Evolutionary conservation across 2,797 vertebrate species (phyloP).

Genomic region (Phyllotis vaccarum): DNA sequence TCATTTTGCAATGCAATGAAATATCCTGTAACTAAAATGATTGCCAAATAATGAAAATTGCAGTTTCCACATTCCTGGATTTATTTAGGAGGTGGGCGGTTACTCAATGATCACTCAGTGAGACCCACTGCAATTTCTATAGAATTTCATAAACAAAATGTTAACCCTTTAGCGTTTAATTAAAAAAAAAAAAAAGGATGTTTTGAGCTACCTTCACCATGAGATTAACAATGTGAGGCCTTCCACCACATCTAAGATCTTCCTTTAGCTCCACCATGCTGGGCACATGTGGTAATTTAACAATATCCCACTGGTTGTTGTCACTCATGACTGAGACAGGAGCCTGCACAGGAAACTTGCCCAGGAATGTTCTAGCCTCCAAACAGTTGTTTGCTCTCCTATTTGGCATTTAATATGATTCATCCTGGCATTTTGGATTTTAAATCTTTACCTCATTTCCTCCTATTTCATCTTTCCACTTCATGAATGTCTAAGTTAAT

Average conservation of each 20-base stretch:
- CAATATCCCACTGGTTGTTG: background rate
- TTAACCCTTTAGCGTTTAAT: conserved; percentile 20
- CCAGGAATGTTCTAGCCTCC: conserved; percentile 10
- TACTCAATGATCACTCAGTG: background rate
- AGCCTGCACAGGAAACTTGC: background rate
- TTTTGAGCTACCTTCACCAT: background rate
- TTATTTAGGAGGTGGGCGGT: background rate
- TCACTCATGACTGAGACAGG: background rate
- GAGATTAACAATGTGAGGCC: background rate
- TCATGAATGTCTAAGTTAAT: conserved; percentile 54
- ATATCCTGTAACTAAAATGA: conserved; percentile 44
- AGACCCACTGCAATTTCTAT: background rate
- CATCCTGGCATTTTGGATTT: background rate
- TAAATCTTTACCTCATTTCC: conserved; percentile 9
- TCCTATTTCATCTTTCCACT: conserved; percentile 60
- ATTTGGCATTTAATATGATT: conserved; percentile 46
- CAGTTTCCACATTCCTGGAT: background rate
- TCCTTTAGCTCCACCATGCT: background rate
- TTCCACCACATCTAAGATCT: background rate
- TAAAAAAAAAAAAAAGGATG: background rate
- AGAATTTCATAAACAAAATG: background rate
- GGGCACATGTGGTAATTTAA: background rate
- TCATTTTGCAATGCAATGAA: background rate
- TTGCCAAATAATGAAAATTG: background rate
- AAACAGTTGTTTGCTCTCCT: conserved; percentile 30